Base-by-base conservation (phyloP, 2,888 invertebrate genomes). In the Sminthurinus aureus region DNA sequence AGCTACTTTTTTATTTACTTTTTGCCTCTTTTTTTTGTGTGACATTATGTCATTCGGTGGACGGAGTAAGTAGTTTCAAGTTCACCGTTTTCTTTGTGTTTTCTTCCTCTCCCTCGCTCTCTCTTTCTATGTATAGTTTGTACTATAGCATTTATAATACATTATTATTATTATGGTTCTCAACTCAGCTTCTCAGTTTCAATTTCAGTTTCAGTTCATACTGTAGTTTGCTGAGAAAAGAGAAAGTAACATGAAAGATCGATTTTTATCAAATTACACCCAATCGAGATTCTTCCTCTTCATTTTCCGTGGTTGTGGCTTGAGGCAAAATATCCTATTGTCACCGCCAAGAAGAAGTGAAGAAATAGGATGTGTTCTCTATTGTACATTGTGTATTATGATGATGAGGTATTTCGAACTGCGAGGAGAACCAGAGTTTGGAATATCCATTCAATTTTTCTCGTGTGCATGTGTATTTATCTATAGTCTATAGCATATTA, bases 261-360 rank as follows among this genome's bases (percentile, higher is more conserved):
- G 74, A 81, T 74, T 81, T 81, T 81, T 81, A 81, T 81, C 75
- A 81, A 81, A 81, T 81, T 81, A 81, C 81, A 50, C 51, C 74
- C 75, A 81, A 81, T 81, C 74, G 58, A 81, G 81, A 52, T 52
- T 22, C 73, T 52, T 74, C 18, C 24, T 73, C 73, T 52, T 74
- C 38, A 38, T 38, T 38, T 38, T 38, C 38, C 38, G 1, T 38
- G 3, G 38, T 38, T 38, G 1, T 73, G 51, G 81, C 81, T 64
- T n/a, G 20, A n/a, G 74, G 81, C 81, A 73, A 74, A 74, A 81
- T 74, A 81, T 81, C 64, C 20, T 58, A 75, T 81, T 81, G 81
- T 81, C 81, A 51, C 71, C 71, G 8, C 69, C 6, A 58, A 67
- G 67, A 67, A n/a, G 67, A n/a, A 8, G n/a, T n/a, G 67, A 24